These are phyloP conservation scores for Enteromius mattozi DNA, from an alignment of 2,797 vertebrate genomes.

Conservation along the genomic window DNA sequence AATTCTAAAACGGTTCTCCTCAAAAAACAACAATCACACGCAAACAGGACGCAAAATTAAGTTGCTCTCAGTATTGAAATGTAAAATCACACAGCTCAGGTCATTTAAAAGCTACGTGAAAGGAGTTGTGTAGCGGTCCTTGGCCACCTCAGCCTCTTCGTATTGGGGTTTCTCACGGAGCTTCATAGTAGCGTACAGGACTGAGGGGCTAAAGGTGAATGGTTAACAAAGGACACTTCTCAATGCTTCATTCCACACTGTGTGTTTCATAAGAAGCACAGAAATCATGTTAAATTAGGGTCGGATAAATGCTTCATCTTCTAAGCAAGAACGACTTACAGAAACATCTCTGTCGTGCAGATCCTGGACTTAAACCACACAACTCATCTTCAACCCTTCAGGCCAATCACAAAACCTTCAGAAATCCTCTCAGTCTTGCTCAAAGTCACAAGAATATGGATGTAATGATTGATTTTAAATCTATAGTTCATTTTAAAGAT, in stretches of 20 bases:
- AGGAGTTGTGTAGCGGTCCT: not conserved
- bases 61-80: not conserved
- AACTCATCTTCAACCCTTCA: conserved; percentile 30
- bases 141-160: not conserved
- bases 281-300: conserved; percentile 13
- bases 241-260: conserved; percentile 15
- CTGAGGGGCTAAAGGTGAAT: conserved; percentile 58
- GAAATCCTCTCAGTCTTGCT: conserved; percentile 10
- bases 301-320: not conserved
- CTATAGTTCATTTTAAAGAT: conserved; percentile 33
- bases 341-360: not conserved
- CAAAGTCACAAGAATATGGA: not conserved
- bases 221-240: conserved; percentile 71
- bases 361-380: not conserved
- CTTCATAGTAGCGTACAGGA: not conserved
- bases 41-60: not conserved
- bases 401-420: conserved; percentile 38
- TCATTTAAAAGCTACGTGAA: conserved; percentile 29
- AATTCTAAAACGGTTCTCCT: not conserved
- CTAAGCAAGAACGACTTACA: not conserved
- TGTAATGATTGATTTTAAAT: conserved; percentile 13
- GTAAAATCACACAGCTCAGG: conserved; percentile 30
- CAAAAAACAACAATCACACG: not conserved
- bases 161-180: not conserved
- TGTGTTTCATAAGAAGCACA: conserved; percentile 23